These are phyloP conservation scores for Ridgeia piscesae DNA, from an alignment of 1,140 invertebrate genomes.

Conservation along the genomic window DNA sequence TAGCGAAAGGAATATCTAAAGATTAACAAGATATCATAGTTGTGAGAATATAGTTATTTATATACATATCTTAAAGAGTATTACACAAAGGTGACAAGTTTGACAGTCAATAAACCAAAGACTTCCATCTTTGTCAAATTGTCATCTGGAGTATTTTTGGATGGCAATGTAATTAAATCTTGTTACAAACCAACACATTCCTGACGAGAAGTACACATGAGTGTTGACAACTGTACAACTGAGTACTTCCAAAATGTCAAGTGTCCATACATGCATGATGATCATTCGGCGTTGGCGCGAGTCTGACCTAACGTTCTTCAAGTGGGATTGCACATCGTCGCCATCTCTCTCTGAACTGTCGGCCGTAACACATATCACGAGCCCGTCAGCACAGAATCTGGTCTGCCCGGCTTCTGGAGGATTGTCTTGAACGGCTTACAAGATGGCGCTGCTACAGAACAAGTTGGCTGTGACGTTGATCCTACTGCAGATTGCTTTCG, in stretches of 20 bases:
- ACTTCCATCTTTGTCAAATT: no score
- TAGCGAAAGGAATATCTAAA: no score
- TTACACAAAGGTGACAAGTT: no score
- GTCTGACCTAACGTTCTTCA: not conserved
- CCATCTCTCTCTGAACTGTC: not conserved
- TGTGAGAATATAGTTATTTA: no score
- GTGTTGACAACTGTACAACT: not conserved
- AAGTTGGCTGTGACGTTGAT: conserved; percentile 47
- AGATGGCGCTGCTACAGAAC: not conserved
- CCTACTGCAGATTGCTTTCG: conserved; percentile 50
- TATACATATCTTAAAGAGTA: no score
- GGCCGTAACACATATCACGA: not conserved
- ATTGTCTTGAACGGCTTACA: not conserved
- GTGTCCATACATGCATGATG: not conserved
- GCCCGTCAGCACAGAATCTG: not conserved
- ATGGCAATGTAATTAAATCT: no score
- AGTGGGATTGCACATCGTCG: not conserved
- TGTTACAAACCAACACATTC: not conserved
- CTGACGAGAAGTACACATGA: not conserved
- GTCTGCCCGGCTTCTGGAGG: not conserved
- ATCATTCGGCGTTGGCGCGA: not conserved
- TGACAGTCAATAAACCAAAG: no score
- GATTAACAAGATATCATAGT: no score
- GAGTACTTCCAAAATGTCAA: not conserved
- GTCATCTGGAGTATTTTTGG: no score